phyloP scores from a whole-genome alignment of 2,797 vertebrate genomes.

The Macroramphosus scolopax region DNA sequence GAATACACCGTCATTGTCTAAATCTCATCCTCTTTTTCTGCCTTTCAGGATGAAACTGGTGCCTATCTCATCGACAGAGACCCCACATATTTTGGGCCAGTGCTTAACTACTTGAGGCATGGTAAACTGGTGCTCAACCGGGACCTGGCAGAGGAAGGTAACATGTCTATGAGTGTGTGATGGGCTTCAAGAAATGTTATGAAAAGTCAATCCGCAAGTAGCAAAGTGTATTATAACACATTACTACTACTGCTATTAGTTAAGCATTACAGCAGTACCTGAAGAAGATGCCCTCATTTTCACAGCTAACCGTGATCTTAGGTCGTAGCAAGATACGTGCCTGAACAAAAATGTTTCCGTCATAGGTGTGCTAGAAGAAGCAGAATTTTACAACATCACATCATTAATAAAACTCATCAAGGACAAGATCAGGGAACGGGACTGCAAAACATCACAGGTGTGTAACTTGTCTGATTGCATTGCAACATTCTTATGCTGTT shows the following conservation, averaged over 20 bases:
- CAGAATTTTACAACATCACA: slow-evolving; percentile 99
- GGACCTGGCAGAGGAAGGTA: slow-evolving; percentile 98
- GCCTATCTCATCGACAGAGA: slow-evolving; percentile 99
- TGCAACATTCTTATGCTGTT: not conserved
- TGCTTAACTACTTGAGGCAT: slow-evolving; percentile 97
- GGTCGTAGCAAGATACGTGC: too few relatives aligned
- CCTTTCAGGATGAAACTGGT: slow-evolving; percentile 91
- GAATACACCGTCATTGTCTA: not conserved
- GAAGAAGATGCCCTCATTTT: too few relatives aligned
- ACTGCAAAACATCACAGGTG: slow-evolving; percentile 95
- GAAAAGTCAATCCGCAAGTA: too few relatives aligned
- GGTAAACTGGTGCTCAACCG: slow-evolving; percentile 98
- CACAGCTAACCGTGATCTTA: too few relatives aligned
- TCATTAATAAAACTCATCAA: slow-evolving; percentile 98
- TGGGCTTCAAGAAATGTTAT: too few relatives aligned
- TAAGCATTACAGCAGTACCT: too few relatives aligned
- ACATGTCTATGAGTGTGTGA: slow-evolving; percentile 1
- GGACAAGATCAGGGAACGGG: slow-evolving; percentile 97
- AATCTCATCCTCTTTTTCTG: not conserved
- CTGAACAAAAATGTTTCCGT: too few relatives aligned
- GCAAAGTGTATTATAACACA: too few relatives aligned
- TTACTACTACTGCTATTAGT: too few relatives aligned
- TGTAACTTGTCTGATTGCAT: not conserved
- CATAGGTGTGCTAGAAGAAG: slow-evolving; percentile 94
- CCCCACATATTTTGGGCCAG: slow-evolving; percentile 95